phyloP scores from a whole-genome alignment of 2,113 vertebrate genomes.

The Nerophis lumbriciformis region DNA sequence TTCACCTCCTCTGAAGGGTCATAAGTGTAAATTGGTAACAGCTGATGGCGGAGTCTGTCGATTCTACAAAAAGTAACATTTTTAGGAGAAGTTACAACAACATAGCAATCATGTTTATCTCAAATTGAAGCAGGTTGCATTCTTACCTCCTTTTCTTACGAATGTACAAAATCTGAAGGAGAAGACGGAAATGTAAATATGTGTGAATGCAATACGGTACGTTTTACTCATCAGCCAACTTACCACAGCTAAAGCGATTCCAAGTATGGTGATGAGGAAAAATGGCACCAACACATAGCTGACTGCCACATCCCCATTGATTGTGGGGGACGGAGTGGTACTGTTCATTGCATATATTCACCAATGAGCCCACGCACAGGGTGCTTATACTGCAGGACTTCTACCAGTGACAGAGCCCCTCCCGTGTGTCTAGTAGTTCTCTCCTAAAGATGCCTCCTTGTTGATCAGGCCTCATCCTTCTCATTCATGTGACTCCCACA shows the following conservation, averaged over 20 bases:
- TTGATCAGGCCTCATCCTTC: slow-evolving; percentile 64
- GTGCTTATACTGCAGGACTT: slow-evolving; percentile 27
- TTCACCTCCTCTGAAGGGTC: slow-evolving; percentile 89
- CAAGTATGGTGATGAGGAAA: slow-evolving; percentile 82
- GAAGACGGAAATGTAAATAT: slow-evolving; percentile 17
- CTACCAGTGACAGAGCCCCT: slow-evolving; percentile 32
- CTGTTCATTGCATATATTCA: slow-evolving; percentile 73
- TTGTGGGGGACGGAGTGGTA: slow-evolving; percentile 74
- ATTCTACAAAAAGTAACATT: slow-evolving; percentile 63
- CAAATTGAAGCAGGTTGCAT: neutral
- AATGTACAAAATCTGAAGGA: slow-evolving; percentile 83
- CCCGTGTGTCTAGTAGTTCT: slow-evolving; percentile 23
- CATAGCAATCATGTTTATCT: neutral
- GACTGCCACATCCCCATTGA: slow-evolving; percentile 73
- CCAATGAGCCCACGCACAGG: slow-evolving; percentile 5
- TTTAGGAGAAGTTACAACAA: neutral
- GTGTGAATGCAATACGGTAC: neutral
- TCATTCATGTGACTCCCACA: slow-evolving; percentile 74
- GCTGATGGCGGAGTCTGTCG: slow-evolving; percentile 87
- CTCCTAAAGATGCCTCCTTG: slow-evolving; percentile 41
- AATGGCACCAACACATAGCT: slow-evolving; percentile 85
- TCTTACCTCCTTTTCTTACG: slow-evolving; percentile 84
- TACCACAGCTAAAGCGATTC: slow-evolving; percentile 84
- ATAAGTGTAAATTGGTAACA: slow-evolving; percentile 91
- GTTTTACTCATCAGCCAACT: slow-evolving; percentile 44